Conservation (phyloP, 2,113 vertebrate species). For the Ursus arctos region DNA sequence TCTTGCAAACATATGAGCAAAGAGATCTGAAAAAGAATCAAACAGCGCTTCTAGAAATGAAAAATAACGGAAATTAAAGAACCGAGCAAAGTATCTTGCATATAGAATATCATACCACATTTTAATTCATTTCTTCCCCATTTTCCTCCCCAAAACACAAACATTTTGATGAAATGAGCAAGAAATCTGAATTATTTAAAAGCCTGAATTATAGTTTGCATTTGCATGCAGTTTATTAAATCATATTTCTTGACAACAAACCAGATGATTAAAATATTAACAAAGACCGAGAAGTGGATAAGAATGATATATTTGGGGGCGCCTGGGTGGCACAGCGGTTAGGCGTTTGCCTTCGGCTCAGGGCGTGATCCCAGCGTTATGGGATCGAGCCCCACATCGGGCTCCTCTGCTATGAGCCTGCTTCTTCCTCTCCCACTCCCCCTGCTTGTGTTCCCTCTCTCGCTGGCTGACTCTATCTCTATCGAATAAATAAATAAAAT, state of each 20-base stretch:
- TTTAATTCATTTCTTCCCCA: slow-evolving; percentile 6
- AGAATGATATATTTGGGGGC: background rate
- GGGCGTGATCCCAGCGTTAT: too few species aligned
- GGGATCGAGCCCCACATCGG: too few species aligned
- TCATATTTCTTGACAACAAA: slow-evolving; percentile 62
- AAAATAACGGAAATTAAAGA: slow-evolving; percentile 3
- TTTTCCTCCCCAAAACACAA: slow-evolving; percentile 21
- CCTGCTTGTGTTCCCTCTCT: too few species aligned
- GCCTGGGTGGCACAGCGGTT: too few species aligned
- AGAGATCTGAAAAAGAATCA: background rate
- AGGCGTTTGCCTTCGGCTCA: too few species aligned
- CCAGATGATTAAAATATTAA: background rate
- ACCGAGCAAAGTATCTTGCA: background rate
- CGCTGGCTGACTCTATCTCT: too few species aligned
- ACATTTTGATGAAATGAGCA: slow-evolving; percentile 19
- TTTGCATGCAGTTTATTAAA: slow-evolving; percentile 53
- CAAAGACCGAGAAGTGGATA: background rate
- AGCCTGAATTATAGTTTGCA: background rate
- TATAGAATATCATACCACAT: background rate
- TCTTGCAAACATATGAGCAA: background rate
- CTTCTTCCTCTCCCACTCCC: too few species aligned
- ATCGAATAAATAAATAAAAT: too few species aligned
- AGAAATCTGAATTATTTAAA: slow-evolving; percentile 54
- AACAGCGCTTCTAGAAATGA: background rate
- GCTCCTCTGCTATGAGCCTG: too few species aligned